Conservation (phyloP, 35 echinoderm and acorn worm genomes). For the Strongylocentrotus purpuratus region DNA sequence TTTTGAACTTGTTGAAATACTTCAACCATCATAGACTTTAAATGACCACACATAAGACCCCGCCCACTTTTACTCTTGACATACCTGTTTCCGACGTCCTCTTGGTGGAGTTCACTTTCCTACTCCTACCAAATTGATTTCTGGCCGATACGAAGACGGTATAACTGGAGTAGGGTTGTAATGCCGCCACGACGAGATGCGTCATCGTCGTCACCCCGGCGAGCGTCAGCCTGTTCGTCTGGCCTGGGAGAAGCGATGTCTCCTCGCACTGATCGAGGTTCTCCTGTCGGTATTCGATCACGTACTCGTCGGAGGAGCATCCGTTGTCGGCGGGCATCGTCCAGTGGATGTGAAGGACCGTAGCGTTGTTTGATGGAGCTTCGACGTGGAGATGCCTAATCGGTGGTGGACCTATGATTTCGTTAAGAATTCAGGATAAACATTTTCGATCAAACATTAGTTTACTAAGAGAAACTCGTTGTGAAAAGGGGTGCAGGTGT, state of each 20-base stretch:
- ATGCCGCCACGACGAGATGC: neutral
- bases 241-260: neutral
- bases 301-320: constrained; percentile 41
- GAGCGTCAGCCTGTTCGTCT: neutral
- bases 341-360: constrained; percentile 30
- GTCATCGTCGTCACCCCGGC: constrained; percentile 40
- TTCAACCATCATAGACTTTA: too few relatives aligned
- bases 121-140: constrained; percentile 62
- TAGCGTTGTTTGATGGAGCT: neutral
- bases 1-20: too few relatives aligned
- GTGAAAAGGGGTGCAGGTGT: too few relatives aligned
- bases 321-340: neutral
- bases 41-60: too few relatives aligned
- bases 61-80: neutral
- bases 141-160: constrained; percentile 62
- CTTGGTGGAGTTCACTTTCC: neutral
- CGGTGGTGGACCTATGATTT: constrained; percentile 37
- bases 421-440: too few relatives aligned
- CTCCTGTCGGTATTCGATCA: constrained; percentile 21
- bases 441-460: too few relatives aligned
- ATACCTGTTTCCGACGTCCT: constrained; percentile 65
- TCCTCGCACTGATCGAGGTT: constrained; percentile 54
- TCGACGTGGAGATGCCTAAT: constrained; percentile 23
- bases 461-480: too few relatives aligned
- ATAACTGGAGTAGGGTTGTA: constrained; percentile 67